Percentiles rank a stretch among this genome's conserved stretches.
Conservation (phyloP, 2,888 invertebrate genomes). For the Drosophila koepferae region DNA sequence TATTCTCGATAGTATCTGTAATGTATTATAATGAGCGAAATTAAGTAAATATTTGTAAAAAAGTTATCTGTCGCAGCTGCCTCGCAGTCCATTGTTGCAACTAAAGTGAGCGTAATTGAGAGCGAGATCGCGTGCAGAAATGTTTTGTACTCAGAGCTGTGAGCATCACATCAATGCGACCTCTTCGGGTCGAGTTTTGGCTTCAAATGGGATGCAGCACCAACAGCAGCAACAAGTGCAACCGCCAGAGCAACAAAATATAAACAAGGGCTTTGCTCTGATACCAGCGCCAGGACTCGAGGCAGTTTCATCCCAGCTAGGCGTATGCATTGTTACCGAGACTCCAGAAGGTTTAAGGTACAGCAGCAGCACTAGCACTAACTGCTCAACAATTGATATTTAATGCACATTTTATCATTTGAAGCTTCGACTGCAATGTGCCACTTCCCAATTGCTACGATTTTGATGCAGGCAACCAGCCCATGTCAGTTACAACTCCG, state of each 20-base stretch:
- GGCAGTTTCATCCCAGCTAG: conserved; percentile 31
- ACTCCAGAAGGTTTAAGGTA: conserved; percentile 61
- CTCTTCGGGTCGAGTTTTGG: conserved; percentile 35
- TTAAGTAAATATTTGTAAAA: conserved; percentile 8
- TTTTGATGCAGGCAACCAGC: conserved; percentile 32
- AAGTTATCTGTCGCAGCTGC: conserved; percentile 2
- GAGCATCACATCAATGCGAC: conserved; percentile 44
- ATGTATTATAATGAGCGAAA: conserved; percentile 30
- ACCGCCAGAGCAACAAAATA: background rate
- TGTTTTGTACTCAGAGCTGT: conserved; percentile 65
- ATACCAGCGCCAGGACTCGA: conserved; percentile 21
- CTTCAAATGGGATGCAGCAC: background rate
- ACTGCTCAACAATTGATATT: background rate
- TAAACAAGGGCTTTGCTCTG: conserved; percentile 22
- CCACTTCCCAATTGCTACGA: conserved; percentile 57
- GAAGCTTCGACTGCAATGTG: conserved; percentile 59
- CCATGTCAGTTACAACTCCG: conserved; percentile 4
- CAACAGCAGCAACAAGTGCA: conserved; percentile 2
- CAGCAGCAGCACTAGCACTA: background rate
- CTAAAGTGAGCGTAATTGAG: conserved; percentile 8
- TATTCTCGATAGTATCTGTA: background rate
- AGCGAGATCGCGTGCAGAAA: conserved; percentile 20
- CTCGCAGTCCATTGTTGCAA: conserved; percentile 13
- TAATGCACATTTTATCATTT: background rate
- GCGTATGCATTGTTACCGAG: conserved; percentile 65